These are phyloP conservation scores for Acleris literana DNA, from an alignment of 2,888 invertebrate species.

Conservation along the genomic window DNA sequence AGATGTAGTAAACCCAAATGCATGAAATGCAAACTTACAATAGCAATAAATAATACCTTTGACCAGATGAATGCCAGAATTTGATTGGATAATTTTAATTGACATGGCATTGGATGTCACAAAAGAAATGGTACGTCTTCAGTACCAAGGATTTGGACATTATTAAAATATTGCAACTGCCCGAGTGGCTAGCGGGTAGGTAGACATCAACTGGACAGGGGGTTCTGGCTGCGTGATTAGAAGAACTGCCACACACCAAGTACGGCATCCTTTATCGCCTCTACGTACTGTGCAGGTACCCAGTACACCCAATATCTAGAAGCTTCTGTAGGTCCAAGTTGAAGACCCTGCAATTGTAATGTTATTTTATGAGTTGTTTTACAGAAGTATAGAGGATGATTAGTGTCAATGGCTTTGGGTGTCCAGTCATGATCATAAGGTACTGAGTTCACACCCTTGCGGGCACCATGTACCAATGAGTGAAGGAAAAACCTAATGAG, in stretches of 20 bases:
- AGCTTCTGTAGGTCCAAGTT: conserved; percentile 95
- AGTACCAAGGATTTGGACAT: conserved; percentile 64
- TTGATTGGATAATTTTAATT: conserved; percentile 79
- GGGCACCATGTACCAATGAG: too few relatives aligned
- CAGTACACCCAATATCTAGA: conserved; percentile 97
- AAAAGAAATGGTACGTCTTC: conserved; percentile 69
- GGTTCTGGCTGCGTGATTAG: conserved; percentile 63
- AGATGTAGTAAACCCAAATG: conserved; percentile 67
- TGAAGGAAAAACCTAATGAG: too few relatives aligned
- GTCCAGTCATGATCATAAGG: too few relatives aligned
- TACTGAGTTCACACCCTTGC: too few relatives aligned
- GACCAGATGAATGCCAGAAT: conserved; percentile 78
- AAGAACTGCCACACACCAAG: conserved; percentile 93
- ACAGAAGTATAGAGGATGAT: too few relatives aligned
- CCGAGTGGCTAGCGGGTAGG: conserved; percentile 65
- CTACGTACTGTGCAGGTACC: conserved; percentile 95
- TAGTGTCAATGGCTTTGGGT: too few relatives aligned
- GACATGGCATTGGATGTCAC: conserved; percentile 80
- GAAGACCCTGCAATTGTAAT: conserved; percentile 86
- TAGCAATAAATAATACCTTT: conserved; percentile 77
- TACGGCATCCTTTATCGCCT: conserved; percentile 95
- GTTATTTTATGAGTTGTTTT: too few relatives aligned
- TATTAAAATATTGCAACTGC: conserved; percentile 73
- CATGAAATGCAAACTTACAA: conserved; percentile 74
- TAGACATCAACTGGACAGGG: conserved; percentile 59